A percentile compares a stretch with the other conserved stretches of the same genome.
These are phyloP conservation scores for Callionymus lyra DNA, from an alignment of 2,113 vertebrate species.

Conservation along the genomic window DNA sequence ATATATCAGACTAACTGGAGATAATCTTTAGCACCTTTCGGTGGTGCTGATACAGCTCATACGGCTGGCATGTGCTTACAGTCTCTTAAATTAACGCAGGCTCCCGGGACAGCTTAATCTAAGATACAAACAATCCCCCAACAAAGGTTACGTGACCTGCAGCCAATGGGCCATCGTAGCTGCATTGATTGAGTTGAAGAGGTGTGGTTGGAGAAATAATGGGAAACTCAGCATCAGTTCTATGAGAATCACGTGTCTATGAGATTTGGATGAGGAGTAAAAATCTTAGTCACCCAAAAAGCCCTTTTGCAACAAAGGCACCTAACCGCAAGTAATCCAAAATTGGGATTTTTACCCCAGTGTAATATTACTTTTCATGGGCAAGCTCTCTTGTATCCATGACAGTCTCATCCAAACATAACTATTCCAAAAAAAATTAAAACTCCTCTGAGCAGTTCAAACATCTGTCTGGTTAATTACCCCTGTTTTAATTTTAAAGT, in stretches of 20 bases:
- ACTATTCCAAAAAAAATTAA: no score
- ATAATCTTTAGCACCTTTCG: conserved; percentile 30
- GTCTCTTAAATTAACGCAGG: conserved; percentile 45
- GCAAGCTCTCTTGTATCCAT: no score
- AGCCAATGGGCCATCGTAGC: conserved; percentile 42
- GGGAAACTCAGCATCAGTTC: conserved; percentile 20
- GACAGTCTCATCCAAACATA: no score
- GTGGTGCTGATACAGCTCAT: conserved; percentile 21
- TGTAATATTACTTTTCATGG: no score
- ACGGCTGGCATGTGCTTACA: conserved; percentile 42
- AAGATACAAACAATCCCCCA: conserved; percentile 48
- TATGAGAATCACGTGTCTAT: no score
- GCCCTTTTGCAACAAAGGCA: no score
- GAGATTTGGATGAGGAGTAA: no score
- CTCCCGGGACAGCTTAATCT: conserved; percentile 45
- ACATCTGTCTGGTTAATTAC: conserved; percentile 34
- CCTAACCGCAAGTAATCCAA: no score
- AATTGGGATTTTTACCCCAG: no score
- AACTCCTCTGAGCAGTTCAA: no score
- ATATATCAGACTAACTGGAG: neutral
- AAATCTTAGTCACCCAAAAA: no score
- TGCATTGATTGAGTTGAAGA: conserved; percentile 44
- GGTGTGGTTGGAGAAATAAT: conserved; percentile 14
- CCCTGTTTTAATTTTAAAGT: conserved; percentile 55
- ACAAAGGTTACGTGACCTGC: conserved; percentile 53